Evolutionary conservation across 2,113 vertebrate species (phyloP).

Genomic region (Aspiorhynchus laticeps): DNA sequence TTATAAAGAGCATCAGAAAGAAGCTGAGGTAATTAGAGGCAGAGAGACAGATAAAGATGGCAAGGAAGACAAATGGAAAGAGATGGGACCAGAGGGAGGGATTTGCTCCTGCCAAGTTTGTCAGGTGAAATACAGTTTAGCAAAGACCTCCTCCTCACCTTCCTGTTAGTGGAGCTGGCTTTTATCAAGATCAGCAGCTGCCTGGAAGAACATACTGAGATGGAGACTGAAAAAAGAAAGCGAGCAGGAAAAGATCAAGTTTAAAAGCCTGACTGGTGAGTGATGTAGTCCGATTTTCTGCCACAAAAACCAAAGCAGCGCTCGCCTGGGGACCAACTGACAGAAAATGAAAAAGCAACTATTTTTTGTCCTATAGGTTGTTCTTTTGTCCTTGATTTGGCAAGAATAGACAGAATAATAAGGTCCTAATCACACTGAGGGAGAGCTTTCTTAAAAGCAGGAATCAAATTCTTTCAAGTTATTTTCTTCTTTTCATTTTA

Average conservation of each 20-base stretch:
- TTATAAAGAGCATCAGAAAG: not conserved
- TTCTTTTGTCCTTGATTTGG: not conserved
- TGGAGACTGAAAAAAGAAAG: not conserved
- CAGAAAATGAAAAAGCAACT: not conserved
- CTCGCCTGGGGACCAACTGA: not conserved
- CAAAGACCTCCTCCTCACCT: conserved; percentile 26
- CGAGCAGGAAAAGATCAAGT: not conserved
- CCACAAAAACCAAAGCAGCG: not conserved
- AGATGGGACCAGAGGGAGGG: not conserved
- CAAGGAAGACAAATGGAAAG: not conserved
- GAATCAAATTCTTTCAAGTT: not conserved
- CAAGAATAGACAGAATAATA: not conserved
- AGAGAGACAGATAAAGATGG: conserved; percentile 6
- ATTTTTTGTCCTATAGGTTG: not conserved
- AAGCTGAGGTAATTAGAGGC: not conserved
- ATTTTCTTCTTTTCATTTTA: not conserved
- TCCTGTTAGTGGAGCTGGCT: conserved; percentile 41
- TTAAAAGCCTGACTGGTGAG: not conserved
- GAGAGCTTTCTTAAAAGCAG: not conserved
- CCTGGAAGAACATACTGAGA: not conserved
- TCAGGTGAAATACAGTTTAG: conserved; percentile 37
- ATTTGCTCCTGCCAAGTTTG: not conserved
- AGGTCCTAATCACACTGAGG: not conserved
- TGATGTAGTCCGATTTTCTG: not conserved
- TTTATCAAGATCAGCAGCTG: conserved; percentile 41